Evolutionary conservation across 2,888 invertebrate species (phyloP).

Genomic region (Biston betularia): DNA sequence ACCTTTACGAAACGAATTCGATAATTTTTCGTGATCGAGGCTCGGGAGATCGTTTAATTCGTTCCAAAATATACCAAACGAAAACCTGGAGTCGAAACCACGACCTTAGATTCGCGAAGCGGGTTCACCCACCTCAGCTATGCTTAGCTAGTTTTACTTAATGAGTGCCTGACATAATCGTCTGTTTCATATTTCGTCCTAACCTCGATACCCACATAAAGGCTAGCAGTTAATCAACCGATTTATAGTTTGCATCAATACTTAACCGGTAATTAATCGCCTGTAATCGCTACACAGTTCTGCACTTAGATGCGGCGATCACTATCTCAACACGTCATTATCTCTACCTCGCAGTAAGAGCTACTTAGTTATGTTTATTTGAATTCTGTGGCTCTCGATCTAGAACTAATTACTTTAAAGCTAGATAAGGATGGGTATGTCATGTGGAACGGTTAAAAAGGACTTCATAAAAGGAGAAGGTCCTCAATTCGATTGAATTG

Average conservation of each 20-base stretch:
- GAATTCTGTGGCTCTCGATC: background rate
- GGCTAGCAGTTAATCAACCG: conserved; percentile 10
- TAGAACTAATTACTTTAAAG: conserved; percentile 7
- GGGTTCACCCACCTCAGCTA: too few relatives aligned
- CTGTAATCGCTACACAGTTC: conserved; percentile 11
- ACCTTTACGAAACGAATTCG: too few relatives aligned
- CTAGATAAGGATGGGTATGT: background rate
- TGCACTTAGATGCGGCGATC: conserved; percentile 23
- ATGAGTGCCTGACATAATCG: background rate
- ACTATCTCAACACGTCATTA: conserved; percentile 14
- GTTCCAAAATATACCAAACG: too few relatives aligned
- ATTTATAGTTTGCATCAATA: conserved; percentile 12
- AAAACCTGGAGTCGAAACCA: too few relatives aligned
- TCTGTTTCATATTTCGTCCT: background rate
- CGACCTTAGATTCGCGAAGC: too few relatives aligned
- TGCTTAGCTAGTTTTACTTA: too few relatives aligned
- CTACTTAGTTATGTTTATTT: conserved; percentile 8
- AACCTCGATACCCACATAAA: background rate
- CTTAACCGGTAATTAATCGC: conserved; percentile 12
- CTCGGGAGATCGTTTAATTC: too few relatives aligned
- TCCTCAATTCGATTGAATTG: too few relatives aligned
- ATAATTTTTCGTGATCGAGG: too few relatives aligned
- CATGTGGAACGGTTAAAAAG: too few relatives aligned
- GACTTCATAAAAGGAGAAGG: too few relatives aligned
- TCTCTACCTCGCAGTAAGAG: conserved; percentile 3